Conservation (phyloP, 37 sponge, comb jelly and placozoan species). For the Chondrilla cf. caribensis region DNA sequence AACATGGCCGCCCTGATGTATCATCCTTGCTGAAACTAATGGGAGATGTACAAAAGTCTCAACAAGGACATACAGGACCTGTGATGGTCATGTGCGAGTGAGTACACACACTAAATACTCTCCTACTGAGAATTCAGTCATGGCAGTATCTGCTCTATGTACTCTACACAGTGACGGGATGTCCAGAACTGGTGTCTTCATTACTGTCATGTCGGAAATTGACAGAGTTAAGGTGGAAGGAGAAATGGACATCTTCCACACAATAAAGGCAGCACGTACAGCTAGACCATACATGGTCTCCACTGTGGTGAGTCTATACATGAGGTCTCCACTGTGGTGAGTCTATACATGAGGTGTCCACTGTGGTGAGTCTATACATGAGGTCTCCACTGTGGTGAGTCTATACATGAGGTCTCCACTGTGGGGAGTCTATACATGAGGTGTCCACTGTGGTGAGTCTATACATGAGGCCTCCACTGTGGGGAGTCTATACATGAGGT, state of each 20-base stretch:
- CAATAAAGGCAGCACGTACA: slow-evolving; percentile 3
- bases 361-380: too few species aligned
- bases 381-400: too few species aligned
- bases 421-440: too few species aligned
- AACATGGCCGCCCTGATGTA: background rate
- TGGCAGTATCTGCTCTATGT: background rate
- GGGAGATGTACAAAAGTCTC: slow-evolving; percentile 16
- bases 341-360: too few species aligned
- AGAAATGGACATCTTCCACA: slow-evolving; percentile 23
- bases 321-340: too few species aligned
- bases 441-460: too few species aligned
- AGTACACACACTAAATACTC: background rate
- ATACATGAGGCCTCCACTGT: too few species aligned
- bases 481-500: too few species aligned
- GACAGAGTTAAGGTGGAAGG: slow-evolving; percentile 24
- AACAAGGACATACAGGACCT: background rate
- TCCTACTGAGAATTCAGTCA: background rate
- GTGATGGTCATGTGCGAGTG: slow-evolving; percentile 26
- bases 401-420: too few species aligned
- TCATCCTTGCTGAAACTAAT: background rate
- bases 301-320: background rate
- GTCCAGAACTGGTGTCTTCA: slow-evolving; percentile 23
- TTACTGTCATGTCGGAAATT: slow-evolving; percentile 10
- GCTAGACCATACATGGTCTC: slow-evolving; percentile 27
- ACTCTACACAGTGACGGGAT: slow-evolving; percentile 13